Evolutionary conservation across 2,797 vertebrate genomes (phyloP).

Genomic region (Protonibea diacanthus): DNA sequence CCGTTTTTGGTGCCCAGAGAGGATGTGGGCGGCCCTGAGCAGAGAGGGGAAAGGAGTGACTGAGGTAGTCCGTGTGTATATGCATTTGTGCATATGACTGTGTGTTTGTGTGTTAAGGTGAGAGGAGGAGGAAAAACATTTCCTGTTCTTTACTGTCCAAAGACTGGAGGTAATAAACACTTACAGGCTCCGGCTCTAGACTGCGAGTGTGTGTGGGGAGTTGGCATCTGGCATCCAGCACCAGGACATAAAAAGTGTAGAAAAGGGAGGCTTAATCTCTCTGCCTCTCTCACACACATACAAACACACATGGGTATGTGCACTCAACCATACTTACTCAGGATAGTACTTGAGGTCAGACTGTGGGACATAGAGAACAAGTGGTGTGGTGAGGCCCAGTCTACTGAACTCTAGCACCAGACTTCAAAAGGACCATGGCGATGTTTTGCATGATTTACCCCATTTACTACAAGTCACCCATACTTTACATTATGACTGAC

Average conservation of each 20-base stretch:
- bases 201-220: slow-evolving; percentile 59
- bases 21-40: slow-evolving; percentile 54
- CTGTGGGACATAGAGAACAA: slow-evolving; percentile 43
- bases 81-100: not conserved
- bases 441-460: slow-evolving; percentile 51
- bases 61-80: slow-evolving; percentile 1
- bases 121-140: slow-evolving; percentile 76
- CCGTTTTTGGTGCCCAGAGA: slow-evolving; percentile 53
- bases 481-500: slow-evolving; percentile 32
- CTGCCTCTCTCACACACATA: slow-evolving; percentile 23
- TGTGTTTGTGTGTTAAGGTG: slow-evolving; percentile 49
- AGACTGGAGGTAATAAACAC: slow-evolving; percentile 78
- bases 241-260: slow-evolving; percentile 66
- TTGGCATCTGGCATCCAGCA: slow-evolving; percentile 78
- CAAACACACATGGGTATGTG: slow-evolving; percentile 30
- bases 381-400: slow-evolving; percentile 14
- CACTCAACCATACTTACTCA: slow-evolving; percentile 24
- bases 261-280: slow-evolving; percentile 61
- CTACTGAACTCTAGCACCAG: not conserved
- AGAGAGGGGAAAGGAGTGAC: slow-evolving; percentile 48
- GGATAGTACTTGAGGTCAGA: slow-evolving; percentile 53
- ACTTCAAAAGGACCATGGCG: slow-evolving; percentile 49
- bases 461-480: slow-evolving; percentile 53
- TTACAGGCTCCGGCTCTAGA: slow-evolving; percentile 61
- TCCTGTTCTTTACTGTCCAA: slow-evolving; percentile 84